Evolutionary conservation across 92 coral and sea anemone genomes (phyloP).

Genomic region (Chrysogorgia sp.): DNA sequence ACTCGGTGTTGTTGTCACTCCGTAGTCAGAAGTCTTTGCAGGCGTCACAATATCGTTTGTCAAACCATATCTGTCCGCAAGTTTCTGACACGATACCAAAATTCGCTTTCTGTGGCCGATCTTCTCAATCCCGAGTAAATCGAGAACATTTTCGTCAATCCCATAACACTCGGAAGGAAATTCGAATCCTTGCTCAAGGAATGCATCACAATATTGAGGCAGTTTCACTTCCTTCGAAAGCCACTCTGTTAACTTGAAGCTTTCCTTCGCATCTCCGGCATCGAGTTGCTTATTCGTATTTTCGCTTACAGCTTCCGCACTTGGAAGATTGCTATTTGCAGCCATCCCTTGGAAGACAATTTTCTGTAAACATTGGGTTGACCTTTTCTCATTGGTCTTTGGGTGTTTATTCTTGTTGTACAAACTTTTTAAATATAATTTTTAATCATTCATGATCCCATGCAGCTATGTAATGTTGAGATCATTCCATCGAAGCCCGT

Average conservation of each 20-base stretch:
- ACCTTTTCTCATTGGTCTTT: background rate
- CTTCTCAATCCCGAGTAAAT: conserved; percentile 68
- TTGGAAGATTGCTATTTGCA: too few species aligned
- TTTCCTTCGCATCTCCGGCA: background rate
- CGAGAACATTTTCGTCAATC: conserved; percentile 71
- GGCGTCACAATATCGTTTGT: conserved; percentile 28
- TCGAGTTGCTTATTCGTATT: background rate
- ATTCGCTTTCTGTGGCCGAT: conserved; percentile 89
- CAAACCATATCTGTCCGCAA: conserved; percentile 59
- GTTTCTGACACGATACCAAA: conserved; percentile 62
- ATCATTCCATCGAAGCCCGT: too few species aligned
- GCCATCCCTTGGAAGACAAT: background rate
- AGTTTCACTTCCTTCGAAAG: conserved; percentile 81
- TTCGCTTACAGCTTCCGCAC: background rate
- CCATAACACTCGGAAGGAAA: conserved; percentile 66
- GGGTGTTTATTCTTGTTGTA: too few species aligned
- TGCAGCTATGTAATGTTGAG: too few species aligned
- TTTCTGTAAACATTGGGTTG: background rate
- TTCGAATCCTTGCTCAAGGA: conserved; percentile 73
- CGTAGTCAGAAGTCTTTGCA: background rate
- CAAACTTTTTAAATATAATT: too few species aligned
- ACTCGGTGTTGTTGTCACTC: conserved; percentile 26
- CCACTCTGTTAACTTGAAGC: conserved; percentile 76
- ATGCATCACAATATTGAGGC: conserved; percentile 83
- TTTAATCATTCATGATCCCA: too few species aligned